A percentile compares a stretch with the other conserved stretches of the same genome.
Evolutionary conservation across 92 coral and sea anemone genomes (phyloP).

Genomic region (Paramuricea clavata): DNA sequence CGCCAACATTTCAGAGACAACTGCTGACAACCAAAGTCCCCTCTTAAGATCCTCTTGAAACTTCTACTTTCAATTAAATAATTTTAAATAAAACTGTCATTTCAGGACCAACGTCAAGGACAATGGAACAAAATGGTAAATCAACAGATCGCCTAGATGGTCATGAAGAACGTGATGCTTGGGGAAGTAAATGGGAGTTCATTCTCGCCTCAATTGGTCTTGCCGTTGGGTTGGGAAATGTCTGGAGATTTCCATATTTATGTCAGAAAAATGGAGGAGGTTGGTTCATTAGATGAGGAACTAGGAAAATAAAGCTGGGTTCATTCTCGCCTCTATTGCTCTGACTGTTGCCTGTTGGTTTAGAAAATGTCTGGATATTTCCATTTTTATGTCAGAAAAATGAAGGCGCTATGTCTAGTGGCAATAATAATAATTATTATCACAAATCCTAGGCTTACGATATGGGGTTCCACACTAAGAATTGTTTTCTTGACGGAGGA

Average conservation of each 20-base stretch:
- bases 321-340: conserved; percentile 40
- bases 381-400: conserved; percentile 46
- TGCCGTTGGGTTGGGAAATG: conserved; percentile 49
- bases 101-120: neutral
- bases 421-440: too few species aligned
- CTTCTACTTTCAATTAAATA: too few species aligned
- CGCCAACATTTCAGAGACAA: neutral
- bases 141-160: conserved; percentile 3
- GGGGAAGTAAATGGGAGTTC: conserved; percentile 44
- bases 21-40: too few species aligned
- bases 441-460: too few species aligned
- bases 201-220: conserved; percentile 42
- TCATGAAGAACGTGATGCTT: conserved; percentile 21
- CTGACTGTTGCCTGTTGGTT: conserved; percentile 42
- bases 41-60: too few species aligned
- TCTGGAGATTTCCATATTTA: conserved; percentile 52
- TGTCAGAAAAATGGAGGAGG: conserved; percentile 55
- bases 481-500: too few species aligned
- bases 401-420: too few species aligned
- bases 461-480: too few species aligned
- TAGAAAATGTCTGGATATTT: conserved; percentile 52
- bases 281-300: neutral
- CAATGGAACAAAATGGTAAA: neutral
- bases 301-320: conserved; percentile 38
- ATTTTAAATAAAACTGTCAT: neutral